Percentiles rank a stretch among this genome's conserved stretches.
These are phyloP conservation scores for Gorsachius magnificus DNA, from an alignment of 2,797 vertebrate species.

Conservation along the genomic window DNA sequence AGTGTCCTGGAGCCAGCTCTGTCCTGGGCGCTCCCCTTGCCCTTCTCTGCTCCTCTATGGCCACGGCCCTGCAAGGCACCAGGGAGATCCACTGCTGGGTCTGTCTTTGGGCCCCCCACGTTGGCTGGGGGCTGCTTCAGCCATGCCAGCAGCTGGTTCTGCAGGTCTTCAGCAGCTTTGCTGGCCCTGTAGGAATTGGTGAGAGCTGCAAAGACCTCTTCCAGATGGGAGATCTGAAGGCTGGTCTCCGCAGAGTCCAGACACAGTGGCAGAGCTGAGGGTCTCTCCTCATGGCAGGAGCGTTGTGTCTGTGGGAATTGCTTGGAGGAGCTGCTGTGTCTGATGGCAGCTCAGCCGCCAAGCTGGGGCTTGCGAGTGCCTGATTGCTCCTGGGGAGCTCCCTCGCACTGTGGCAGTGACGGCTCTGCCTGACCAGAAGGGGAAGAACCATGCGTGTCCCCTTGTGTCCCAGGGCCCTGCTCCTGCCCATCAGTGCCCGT, in stretches of 20 bases:
- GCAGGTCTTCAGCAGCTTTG: not conserved
- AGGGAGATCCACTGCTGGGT: rapidly evolving
- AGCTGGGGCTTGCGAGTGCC: too few relatives aligned
- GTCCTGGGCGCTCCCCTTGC: not conserved
- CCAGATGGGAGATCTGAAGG: too few relatives aligned
- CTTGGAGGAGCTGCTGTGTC: too few relatives aligned
- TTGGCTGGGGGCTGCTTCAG: not conserved
- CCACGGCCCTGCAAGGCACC: not conserved
- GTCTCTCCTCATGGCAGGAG: rapidly evolving
- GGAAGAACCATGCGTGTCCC: not conserved
- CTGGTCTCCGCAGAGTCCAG: rapidly evolving
- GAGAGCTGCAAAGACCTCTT: not conserved
- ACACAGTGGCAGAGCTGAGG: not conserved
- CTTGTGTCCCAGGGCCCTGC: not conserved
- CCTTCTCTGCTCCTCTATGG: not conserved
- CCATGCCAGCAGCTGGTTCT: not conserved
- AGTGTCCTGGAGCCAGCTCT: not conserved
- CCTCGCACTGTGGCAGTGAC: not conserved
- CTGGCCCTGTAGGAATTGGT: rapidly evolving
- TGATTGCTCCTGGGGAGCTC: too few relatives aligned
- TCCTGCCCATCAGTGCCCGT: not conserved
- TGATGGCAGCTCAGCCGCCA: too few relatives aligned
- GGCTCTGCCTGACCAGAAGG: not conserved
- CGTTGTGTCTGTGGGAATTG: not conserved
- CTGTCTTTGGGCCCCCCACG: rapidly evolving